Conservation (phyloP, 2,888 invertebrate species). For the Lissocephala sabroskyi region DNA sequence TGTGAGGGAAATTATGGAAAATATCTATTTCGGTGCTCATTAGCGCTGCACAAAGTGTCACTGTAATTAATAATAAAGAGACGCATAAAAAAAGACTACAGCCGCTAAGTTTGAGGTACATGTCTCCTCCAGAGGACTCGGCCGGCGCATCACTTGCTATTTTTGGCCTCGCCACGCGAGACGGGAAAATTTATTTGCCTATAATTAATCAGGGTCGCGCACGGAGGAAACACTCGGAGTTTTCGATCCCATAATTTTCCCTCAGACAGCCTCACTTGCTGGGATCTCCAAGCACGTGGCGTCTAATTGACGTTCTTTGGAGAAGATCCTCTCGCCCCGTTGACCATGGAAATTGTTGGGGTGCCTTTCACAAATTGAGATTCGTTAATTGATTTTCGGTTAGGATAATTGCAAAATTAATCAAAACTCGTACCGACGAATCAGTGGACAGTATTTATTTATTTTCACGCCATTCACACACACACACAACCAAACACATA, state of each 20-base stretch:
- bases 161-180: constrained; percentile 40
- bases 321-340: too few species aligned
- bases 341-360: too few species aligned
- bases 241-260: too few species aligned
- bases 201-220: constrained; percentile 43
- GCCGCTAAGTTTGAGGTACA: too few species aligned
- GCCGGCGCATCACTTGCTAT: too few species aligned
- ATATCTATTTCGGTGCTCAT: constrained; percentile 51
- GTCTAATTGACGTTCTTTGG: constrained; percentile 43
- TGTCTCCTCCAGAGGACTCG: too few species aligned
- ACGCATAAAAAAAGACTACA: constrained; percentile 7
- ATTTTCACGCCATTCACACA: too few species aligned
- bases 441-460: constrained; percentile 14
- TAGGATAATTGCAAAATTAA: constrained; percentile 26
- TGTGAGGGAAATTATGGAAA: constrained; percentile 42
- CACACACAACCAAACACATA: too few species aligned
- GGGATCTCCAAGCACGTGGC: constrained; percentile 28
- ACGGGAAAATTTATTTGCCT: constrained; percentile 44
- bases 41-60: constrained; percentile 50
- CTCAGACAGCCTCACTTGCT: too few species aligned
- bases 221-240: too few species aligned
- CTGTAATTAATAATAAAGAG: constrained; percentile 48
- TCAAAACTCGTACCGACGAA: constrained; percentile 16
- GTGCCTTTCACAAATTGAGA: too few species aligned
- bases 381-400: constrained; percentile 19